A percentile compares a stretch with the other conserved stretches of the same genome.
phyloP scores from a whole-genome alignment of 1,140 invertebrate species.

The Halotydeus destructor region DNA sequence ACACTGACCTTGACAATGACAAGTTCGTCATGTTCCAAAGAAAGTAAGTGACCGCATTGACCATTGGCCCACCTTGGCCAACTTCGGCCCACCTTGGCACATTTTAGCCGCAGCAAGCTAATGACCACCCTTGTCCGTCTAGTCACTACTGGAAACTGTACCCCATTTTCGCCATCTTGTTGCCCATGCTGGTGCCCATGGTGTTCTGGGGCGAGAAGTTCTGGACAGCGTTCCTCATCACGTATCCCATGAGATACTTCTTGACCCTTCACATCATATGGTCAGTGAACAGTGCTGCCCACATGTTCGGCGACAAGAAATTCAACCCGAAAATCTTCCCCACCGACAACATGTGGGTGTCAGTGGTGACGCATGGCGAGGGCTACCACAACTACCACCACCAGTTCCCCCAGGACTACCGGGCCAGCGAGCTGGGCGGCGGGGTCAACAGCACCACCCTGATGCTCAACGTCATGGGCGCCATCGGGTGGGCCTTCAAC shows the following conservation, averaged over 20 bases:
- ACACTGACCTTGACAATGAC: slow-evolving; percentile 66
- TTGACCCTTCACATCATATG: slow-evolving; percentile 74
- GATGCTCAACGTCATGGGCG: slow-evolving; percentile 64
- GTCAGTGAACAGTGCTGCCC: slow-evolving; percentile 84
- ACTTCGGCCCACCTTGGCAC: not conserved
- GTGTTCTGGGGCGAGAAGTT: slow-evolving; percentile 61
- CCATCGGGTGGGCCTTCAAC: slow-evolving; percentile 71
- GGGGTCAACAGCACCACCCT: slow-evolving; percentile 50
- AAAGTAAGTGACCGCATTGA: slow-evolving; percentile 30
- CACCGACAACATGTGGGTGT: slow-evolving; percentile 28
- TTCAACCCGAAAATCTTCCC: slow-evolving; percentile 47
- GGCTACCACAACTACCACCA: slow-evolving; percentile 36
- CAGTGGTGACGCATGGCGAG: slow-evolving; percentile 31
- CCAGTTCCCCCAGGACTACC: slow-evolving; percentile 31
- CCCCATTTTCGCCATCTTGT: slow-evolving; percentile 52
- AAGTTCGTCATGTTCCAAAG: slow-evolving; percentile 66
- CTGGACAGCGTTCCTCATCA: slow-evolving; percentile 52
- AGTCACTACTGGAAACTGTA: slow-evolving; percentile 53
- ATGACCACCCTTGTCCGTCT: slow-evolving; percentile 34
- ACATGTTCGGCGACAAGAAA: slow-evolving; percentile 69
- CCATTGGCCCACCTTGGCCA: too few species aligned
- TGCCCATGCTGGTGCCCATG: slow-evolving; percentile 61
- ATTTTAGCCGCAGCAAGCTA: too few species aligned
- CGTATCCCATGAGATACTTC: slow-evolving; percentile 45
- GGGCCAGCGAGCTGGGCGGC: slow-evolving; percentile 28